These are phyloP conservation scores for Onychomys arenicola DNA, from an alignment of 2,797 vertebrate species.

Conservation along the genomic window DNA sequence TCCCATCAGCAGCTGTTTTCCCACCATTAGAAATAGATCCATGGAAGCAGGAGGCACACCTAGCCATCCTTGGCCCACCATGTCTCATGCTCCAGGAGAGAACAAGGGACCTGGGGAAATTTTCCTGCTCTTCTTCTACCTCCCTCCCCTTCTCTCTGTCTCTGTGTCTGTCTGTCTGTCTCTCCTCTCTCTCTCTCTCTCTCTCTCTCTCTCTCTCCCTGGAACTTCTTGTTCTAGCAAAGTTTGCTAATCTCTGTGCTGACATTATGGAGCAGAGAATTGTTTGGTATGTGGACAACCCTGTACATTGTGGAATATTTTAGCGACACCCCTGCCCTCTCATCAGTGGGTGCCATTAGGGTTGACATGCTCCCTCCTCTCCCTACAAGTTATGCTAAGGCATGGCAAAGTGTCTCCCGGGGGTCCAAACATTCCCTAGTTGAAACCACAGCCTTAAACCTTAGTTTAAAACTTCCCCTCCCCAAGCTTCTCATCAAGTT, in stretches of 20 bases:
- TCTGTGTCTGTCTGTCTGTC: neutral
- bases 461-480: neutral
- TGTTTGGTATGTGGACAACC: neutral
- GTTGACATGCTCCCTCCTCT: neutral
- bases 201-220: neutral
- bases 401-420: too few relatives aligned
- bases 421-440: neutral
- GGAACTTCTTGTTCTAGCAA: neutral
- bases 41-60: too few relatives aligned
- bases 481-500: neutral
- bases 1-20: neutral
- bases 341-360: neutral
- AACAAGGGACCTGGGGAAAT: neutral
- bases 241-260: neutral
- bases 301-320: neutral
- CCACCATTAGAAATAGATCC: neutral
- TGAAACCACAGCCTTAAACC: neutral
- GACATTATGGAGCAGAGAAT: neutral
- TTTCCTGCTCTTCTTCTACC: neutral
- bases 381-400: neutral
- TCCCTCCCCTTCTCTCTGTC: neutral
- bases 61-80: accelerated
- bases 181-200: neutral
- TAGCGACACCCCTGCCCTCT: neutral
- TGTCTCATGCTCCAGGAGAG: too few relatives aligned